Evolutionary conservation across 2,797 vertebrate species (phyloP).

Genomic region (Astyanax mexicanus): DNA sequence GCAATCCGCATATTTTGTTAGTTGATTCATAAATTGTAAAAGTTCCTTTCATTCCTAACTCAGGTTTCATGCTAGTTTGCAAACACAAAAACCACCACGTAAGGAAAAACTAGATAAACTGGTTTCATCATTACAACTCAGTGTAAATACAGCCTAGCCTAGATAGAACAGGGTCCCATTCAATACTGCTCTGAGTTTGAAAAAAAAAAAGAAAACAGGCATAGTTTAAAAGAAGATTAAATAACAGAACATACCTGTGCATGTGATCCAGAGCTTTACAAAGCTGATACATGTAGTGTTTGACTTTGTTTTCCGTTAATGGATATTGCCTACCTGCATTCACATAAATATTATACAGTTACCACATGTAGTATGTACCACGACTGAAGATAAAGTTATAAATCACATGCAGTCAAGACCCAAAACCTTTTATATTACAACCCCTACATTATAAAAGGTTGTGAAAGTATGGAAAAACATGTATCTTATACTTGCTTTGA

Average conservation of each 20-base stretch:
- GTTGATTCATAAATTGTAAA: neutral
- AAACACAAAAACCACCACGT: too few relatives aligned
- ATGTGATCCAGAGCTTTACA: slow-evolving; percentile 86
- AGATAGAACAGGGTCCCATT: neutral
- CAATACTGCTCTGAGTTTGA: neutral
- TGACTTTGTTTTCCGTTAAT: slow-evolving; percentile 81
- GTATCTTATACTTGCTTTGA: too few relatives aligned
- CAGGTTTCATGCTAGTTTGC: too few relatives aligned
- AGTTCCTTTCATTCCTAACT: too few relatives aligned
- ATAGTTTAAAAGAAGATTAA: neutral
- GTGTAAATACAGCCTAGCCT: too few relatives aligned
- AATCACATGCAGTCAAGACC: too few relatives aligned
- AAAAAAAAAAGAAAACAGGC: neutral
- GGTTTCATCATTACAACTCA: too few relatives aligned
- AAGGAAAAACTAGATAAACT: too few relatives aligned
- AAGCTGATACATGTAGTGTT: slow-evolving; percentile 86
- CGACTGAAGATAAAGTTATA: neutral
- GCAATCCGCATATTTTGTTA: neutral
- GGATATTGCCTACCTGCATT: slow-evolving; percentile 82
- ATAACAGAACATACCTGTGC: slow-evolving; percentile 74
- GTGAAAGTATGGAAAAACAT: too few relatives aligned
- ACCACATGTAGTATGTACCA: neutral
- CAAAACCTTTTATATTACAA: too few relatives aligned
- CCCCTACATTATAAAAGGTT: too few relatives aligned
- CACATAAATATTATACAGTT: neutral